Evolutionary conservation across 2,113 vertebrate genomes (phyloP).

Genomic region (Ginglymostoma cirratum): DNA sequence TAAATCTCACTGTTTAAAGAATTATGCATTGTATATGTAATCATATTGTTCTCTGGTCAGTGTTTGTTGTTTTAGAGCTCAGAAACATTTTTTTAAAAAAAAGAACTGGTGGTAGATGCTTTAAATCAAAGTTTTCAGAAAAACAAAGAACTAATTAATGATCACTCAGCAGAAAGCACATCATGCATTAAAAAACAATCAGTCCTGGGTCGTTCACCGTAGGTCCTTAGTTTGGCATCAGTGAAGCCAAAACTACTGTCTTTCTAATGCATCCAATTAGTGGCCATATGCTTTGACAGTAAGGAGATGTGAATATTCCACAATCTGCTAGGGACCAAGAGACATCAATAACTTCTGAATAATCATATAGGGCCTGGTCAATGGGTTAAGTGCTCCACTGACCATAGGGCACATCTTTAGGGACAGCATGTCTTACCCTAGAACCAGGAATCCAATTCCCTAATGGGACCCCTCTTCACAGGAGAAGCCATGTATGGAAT

Average conservation of each 20-base stretch:
- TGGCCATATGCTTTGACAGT: slow-evolving; percentile 72
- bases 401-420: slow-evolving; percentile 59
- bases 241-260: slow-evolving; percentile 50
- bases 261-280: slow-evolving; percentile 64
- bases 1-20: slow-evolving; percentile 18
- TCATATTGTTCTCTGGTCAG: not conserved
- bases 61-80: slow-evolving; percentile 9
- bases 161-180: slow-evolving; percentile 67
- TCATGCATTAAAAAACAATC: slow-evolving; percentile 59
- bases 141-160: slow-evolving; percentile 69
- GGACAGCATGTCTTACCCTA: slow-evolving; percentile 59
- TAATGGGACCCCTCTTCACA: slow-evolving; percentile 50
- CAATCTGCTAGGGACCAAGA: slow-evolving; percentile 73
- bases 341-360: slow-evolving; percentile 81
- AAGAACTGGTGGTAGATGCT: slow-evolving; percentile 58
- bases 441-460: slow-evolving; percentile 47
- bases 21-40: not conserved
- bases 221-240: slow-evolving; percentile 54
- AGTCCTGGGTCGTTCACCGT: slow-evolving; percentile 58
- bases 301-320: slow-evolving; percentile 55
- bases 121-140: slow-evolving; percentile 65
- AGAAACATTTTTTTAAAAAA: not conserved
- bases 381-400: slow-evolving; percentile 76
- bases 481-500: slow-evolving; percentile 55
- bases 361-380: slow-evolving; percentile 64